Evolutionary conservation across 2,113 vertebrate genomes (phyloP).

Genomic region (Leucosticte australis): DNA sequence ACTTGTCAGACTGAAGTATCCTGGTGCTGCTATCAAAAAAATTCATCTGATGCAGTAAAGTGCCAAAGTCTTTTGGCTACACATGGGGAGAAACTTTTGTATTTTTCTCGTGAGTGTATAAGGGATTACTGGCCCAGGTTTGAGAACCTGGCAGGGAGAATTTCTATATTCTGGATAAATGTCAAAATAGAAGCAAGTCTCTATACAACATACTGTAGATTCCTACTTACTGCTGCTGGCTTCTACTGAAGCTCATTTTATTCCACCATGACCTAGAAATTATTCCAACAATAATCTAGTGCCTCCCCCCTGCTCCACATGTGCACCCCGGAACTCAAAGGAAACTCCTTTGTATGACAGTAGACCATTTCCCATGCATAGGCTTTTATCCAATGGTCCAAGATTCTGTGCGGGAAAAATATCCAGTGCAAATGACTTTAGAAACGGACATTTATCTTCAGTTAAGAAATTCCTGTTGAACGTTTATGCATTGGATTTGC

Average conservation of each 20-base stretch:
- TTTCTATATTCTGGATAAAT: slow-evolving; percentile 30
- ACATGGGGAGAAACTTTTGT: neutral
- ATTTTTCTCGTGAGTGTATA: slow-evolving; percentile 17
- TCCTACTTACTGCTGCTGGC: slow-evolving; percentile 34
- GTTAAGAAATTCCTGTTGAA: neutral
- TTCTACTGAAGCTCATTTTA: slow-evolving; percentile 25
- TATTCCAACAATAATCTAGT: slow-evolving; percentile 11
- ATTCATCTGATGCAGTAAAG: neutral
- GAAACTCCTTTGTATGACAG: neutral
- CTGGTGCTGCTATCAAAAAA: slow-evolving; percentile 1
- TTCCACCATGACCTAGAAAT: slow-evolving; percentile 14
- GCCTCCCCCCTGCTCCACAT: neutral
- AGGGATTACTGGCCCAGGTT: slow-evolving; percentile 1
- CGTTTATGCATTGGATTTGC: neutral
- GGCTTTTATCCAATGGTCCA: neutral
- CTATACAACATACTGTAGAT: slow-evolving; percentile 14
- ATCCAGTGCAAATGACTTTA: neutral
- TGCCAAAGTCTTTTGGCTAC: slow-evolving; percentile 17
- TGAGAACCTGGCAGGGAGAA: slow-evolving; percentile 24
- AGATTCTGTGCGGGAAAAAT: neutral
- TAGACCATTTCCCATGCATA: neutral
- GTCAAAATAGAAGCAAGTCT: slow-evolving; percentile 54
- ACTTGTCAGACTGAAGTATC: neutral
- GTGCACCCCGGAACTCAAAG: neutral
- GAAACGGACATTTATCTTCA: neutral